Evolutionary conservation across 1,140 invertebrate species (phyloP), one percentile per base, ranked within the genome.

Genomic region (Archivesica marissinica): DNA sequence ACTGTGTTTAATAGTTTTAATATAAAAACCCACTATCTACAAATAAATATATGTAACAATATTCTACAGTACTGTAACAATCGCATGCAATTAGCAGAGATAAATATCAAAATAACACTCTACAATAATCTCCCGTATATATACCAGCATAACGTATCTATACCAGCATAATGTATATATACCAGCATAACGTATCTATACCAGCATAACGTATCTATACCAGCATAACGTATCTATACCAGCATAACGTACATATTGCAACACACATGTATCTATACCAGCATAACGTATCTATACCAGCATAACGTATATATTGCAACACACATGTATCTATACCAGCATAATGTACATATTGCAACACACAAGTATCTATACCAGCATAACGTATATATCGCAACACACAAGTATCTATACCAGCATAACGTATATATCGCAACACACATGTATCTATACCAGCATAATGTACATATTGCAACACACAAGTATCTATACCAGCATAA

Each of bases 21-120:
- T 52, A 64, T 64, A 64, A 2, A 64, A 64, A 59, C n/a, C 28
- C 44, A 38, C 54, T 77, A 61, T 77, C 75, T 77, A 77, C 50
- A 77, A 77, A 77, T 77, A 77, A 77, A 77, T 77, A 77, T 61
- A n/a, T 30, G 39, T 61, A 77, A 77, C 75, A 77, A 77, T 61
- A 59, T 59, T 41, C 75, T 77, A 77, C 52, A 44, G 20, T 35
- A 77, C 59, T 56, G 61, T 30, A 17, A 50, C 41, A 72, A 72
- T n/a, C n/a, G n/a, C 23, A 77, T 59, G 54, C 56, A 52, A 77
- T 77, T n/a, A 44, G 70, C 70, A 74, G 70, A 74, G 52, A 74
- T n/a, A 52, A 68, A 15, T 66, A 61, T 7, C 20, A 70, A 44
- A 72, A 72, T 72, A 72, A 72, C 20, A 56, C 39, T 47, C 39